Evolutionary conservation across 1,140 invertebrate genomes (phyloP), one percentile per base, ranked within the genome.

Genomic region (Drosophila repleta): DNA sequence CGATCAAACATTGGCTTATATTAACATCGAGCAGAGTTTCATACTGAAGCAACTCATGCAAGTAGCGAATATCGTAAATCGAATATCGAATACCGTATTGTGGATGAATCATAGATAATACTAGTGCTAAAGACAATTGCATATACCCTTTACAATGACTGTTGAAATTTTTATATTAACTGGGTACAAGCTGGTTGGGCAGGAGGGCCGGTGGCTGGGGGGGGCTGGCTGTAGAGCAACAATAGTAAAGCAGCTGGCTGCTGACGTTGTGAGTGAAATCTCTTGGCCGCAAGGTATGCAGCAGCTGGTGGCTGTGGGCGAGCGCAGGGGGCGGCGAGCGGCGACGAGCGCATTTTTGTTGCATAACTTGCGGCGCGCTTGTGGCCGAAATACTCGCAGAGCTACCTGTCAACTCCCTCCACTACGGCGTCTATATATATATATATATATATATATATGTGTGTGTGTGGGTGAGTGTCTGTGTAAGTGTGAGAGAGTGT

Each of bases 301-400:
- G 17, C 66, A 43, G 63, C 57, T 35, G 32, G 32, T 35, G 32
- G 32, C 26, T 7, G 26, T 7, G 26, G 26, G 32, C 29, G 29
- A 1, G 29, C 0, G 68, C 8, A 32, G 24, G 0, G 29, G 24
- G 29, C 48, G 63, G 21, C 43, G 24, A 53, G 41, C 15, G 45
- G 24, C n/a, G 32, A n/a, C 3, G 21, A 24, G 58, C 39, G 69
- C 63, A 72, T 87, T 78, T 66, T 56, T 82, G 75, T 76, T 88
- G 83, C 78, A 85, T 85, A 85, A 85, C 82, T 85, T 87, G 82
- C 83, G 82, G 82, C 74, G 61, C 74, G 67, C 46, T 56, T 75
- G 67, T 78, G 75, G 75, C 75, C 72, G 74, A 76, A 75, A 74
- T 67, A 65, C 65, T 69, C 77, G 55, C 78, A 58, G 65, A 81